phyloP scores from a whole-genome alignment of 2,113 vertebrate genomes.

The Crypturellus undulatus region DNA sequence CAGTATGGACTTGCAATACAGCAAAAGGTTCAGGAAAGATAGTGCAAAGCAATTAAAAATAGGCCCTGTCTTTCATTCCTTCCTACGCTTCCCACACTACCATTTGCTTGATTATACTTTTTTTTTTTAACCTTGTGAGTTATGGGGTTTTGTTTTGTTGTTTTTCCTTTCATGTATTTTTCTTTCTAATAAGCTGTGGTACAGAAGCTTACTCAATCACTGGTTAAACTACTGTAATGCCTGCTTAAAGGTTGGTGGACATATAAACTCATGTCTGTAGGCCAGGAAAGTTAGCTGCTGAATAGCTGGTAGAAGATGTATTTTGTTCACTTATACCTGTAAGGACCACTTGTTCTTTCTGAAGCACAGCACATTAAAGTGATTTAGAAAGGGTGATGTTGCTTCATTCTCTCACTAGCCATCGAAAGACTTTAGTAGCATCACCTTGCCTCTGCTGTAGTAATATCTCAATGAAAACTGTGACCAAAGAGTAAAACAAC shows the following conservation, averaged over 20 bases:
- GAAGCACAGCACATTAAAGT: not conserved
- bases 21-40: not conserved
- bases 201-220: not conserved
- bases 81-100: not conserved
- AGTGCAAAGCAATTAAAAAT: not conserved
- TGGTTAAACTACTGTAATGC: not conserved
- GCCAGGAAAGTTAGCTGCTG: not conserved
- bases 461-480: not conserved
- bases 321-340: not conserved
- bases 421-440: not conserved
- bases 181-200: not conserved
- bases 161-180: not conserved
- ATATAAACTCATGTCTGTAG: not conserved
- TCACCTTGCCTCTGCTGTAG: not conserved
- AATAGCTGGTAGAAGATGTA: not conserved
- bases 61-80: not conserved
- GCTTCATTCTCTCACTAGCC: not conserved
- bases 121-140: rapidly evolving
- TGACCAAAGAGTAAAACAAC: not conserved
- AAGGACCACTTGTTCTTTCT: not conserved
- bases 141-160: not conserved
- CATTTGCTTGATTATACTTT: not conserved
- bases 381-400: not conserved
- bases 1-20: not conserved
- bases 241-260: not conserved